Base-by-base conservation (phyloP, 2,113 vertebrate genomes). In the Osmerus eperlanus region DNA sequence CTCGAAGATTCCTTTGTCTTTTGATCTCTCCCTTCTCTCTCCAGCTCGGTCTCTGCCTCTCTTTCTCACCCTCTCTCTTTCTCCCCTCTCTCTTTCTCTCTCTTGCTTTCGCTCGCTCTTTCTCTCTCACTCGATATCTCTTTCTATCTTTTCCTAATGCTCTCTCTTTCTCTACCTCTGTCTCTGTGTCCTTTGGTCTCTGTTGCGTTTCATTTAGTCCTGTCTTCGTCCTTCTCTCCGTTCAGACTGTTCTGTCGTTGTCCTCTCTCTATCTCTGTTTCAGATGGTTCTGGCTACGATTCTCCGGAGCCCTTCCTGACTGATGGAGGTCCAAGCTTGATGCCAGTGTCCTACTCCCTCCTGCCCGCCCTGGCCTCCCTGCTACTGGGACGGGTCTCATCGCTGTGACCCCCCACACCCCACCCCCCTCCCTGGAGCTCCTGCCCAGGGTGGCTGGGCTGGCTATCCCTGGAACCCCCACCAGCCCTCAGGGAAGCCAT, bases 291-390 rank as follows among this genome's bases (percentile, higher is more conserved):
- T 19, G 91, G 88, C 83, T 92, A 91, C 11, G 91, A 92, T 77
- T 92, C 91, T 81, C 91, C 91, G 0, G 91, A 92, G 85, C 91
- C 91, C 28, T 92, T 92, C 82, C 86, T 92, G 84, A 92, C 90
- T 54, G 91, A 90, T 51, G 85, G 82, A 58, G 84, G 86, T 75
- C 78, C 72, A 0, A 70, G 77, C 74, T 72, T 85, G 85, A 83
- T 75, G 73, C 76, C 84, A 19, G 78, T 72, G 74, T 72, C 69
- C 72, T 3, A 70, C 73, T 56, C 72, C 65, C 77, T 64, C 56
- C 65, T 86, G 67, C 78, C 81, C n/a, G 68, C 73, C 47, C 80
- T 86, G 76, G 81, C 79, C 73, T 80, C 79, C 25, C 78, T 85
- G 59, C 72, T 84, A 76, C 84, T 86, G 76, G 82, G 86, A 83